Evolutionary conservation across 2,113 vertebrate genomes (phyloP).

Genomic region (Epinephelus cyanopodus): DNA sequence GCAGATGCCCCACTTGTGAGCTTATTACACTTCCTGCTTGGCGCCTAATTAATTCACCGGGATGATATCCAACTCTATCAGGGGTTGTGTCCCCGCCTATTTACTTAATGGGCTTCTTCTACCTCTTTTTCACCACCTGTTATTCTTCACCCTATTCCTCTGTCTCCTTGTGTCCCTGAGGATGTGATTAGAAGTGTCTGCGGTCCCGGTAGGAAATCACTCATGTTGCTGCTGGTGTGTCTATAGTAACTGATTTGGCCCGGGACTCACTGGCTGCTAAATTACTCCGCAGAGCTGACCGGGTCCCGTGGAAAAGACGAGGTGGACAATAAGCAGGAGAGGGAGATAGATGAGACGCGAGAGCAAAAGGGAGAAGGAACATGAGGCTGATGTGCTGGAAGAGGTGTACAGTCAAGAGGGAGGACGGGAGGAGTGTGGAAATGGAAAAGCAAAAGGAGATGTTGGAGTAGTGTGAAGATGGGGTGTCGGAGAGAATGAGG

Average conservation of each 20-base stretch:
- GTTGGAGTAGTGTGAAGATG: neutral
- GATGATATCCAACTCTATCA: conserved; percentile 43
- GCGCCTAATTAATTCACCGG: conserved; percentile 50
- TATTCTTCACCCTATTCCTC: conserved; percentile 46
- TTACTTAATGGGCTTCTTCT: conserved; percentile 62
- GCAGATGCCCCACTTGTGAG: neutral
- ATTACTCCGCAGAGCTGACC: conserved; percentile 66
- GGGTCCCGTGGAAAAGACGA: conserved; percentile 26
- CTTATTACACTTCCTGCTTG: neutral
- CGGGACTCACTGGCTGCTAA: conserved; percentile 61
- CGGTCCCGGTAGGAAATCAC: conserved; percentile 71
- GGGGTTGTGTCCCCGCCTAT: conserved; percentile 45
- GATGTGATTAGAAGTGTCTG: conserved; percentile 76
- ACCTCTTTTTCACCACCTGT: conserved; percentile 45
- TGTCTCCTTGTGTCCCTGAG: conserved; percentile 65
- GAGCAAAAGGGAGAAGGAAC: conserved; percentile 24
- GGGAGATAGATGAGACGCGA: conserved; percentile 47
- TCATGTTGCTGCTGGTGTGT: conserved; percentile 51
- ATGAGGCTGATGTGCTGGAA: conserved; percentile 12
- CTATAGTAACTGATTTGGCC: conserved; percentile 69
- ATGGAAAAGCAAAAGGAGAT: conserved; percentile 18
- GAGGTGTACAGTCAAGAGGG: neutral
- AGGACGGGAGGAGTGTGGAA: conserved; percentile 19
- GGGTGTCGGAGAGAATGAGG: neutral
- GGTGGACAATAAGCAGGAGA: conserved; percentile 20